Conservation (phyloP, 2,888 invertebrate genomes). For the Diarsia rubi region DNA sequence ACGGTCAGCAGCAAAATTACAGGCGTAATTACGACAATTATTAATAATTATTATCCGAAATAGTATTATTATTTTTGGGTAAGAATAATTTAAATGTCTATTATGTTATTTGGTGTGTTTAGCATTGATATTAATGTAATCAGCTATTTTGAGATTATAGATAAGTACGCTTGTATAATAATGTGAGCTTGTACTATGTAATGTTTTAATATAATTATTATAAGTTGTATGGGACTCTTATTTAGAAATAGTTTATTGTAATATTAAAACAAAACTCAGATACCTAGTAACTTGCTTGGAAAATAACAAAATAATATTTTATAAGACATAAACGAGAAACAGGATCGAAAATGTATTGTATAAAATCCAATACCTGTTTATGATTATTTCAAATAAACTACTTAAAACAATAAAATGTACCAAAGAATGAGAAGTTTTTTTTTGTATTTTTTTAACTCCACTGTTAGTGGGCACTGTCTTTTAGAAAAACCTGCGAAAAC, state of each 20-base stretch:
- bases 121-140: constrained; percentile 69
- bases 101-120: constrained; percentile 76
- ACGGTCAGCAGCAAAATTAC: constrained; percentile 85
- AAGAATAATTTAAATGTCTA: constrained; percentile 71
- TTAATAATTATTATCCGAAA: constrained; percentile 83
- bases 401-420: background rate
- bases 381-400: background rate
- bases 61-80: constrained; percentile 73
- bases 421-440: background rate
- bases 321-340: constrained; percentile 8
- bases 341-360: background rate
- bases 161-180: constrained; percentile 38
- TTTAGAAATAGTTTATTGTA: background rate
- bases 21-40: constrained; percentile 84
- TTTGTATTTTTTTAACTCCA: background rate
- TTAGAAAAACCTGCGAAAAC: background rate
- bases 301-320: background rate
- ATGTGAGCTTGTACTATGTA: constrained; percentile 23
- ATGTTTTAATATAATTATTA: constrained; percentile 13
- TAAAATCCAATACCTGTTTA: background rate
- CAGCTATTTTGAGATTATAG: constrained; percentile 40
- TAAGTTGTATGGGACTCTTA: background rate
- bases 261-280: background rate
- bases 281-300: background rate
- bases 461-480: background rate